Base-by-base conservation (phyloP, 2,888 invertebrate genomes). In the Scelioninae gen. 2 region DNA sequence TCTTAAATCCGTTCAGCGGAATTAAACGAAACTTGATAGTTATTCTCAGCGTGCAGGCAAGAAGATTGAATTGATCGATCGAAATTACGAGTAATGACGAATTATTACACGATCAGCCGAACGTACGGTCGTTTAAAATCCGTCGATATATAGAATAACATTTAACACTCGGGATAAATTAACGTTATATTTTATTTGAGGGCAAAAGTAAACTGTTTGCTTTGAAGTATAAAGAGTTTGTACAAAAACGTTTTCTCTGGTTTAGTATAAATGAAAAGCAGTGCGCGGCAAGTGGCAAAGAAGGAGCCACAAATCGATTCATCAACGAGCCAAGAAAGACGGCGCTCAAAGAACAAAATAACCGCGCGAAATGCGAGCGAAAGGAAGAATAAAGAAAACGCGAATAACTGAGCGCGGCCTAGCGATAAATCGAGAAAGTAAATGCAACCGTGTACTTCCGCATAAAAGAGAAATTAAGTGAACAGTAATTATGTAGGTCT, bases 231-330 rank as follows among this genome's bases (percentile, higher is more conserved):
- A 50, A 61, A 73, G 61, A 60, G 37, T 73, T 60, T 55, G 57
- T 43, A 52, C 16, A 50, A 57, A 68, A 63, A 68, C 19, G 43
- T 46, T 61, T 68, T 52, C 19, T 22, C n/a, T 4, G 46, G 52
- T 60, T 65, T 45, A 41, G 60, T 55, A 57, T 61, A 63, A 68
- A 63, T 68, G 63, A 69, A 64, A 68, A 53, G 68, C 52, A 64
- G 57, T 46, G 46, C 52, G 37, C 39, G 19, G 19, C 45, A 64
- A 64, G 63, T 64, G 69, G 64, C 52, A 69, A 74, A 74, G 73
- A 65, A 69, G 63, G 69, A 65, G 55, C 69, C 65, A 50, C 58
- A 70, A 74, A 70, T 55, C 65, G 74, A 74, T 74, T 74, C 74
- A 74, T 74, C 65, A 74, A 70, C 65, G 60, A 74, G 65, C 70